Evolutionary conservation across 1,140 invertebrate genomes (phyloP).

Genomic region (Kradibia gibbosae): DNA sequence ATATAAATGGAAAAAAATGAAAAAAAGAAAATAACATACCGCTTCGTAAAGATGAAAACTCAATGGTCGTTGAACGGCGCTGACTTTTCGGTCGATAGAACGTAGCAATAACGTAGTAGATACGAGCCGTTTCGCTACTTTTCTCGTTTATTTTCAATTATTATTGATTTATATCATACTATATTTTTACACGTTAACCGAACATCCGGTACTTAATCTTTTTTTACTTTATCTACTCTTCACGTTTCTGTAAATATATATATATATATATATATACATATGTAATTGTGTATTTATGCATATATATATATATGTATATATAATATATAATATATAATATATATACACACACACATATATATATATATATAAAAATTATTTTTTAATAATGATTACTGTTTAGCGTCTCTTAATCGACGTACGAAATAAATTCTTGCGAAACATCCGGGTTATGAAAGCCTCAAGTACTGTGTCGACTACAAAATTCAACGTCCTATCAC

Average conservation of each 20-base stretch:
- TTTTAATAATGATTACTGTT: constrained; percentile 21
- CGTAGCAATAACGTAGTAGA: constrained; percentile 33
- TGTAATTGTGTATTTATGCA: too few relatives aligned
- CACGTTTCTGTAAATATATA: constrained; percentile 37
- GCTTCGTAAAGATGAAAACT: constrained; percentile 72
- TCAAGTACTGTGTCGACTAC: neutral
- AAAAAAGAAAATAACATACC: constrained; percentile 72
- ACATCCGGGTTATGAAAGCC: neutral
- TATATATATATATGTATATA: too few relatives aligned
- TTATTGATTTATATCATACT: neutral
- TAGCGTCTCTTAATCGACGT: constrained; percentile 31
- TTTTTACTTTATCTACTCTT: constrained; percentile 21
- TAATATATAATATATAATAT: too few relatives aligned
- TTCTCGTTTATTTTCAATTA: constrained; percentile 13
- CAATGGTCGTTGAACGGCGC: constrained; percentile 55
- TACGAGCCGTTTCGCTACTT: constrained; percentile 3
- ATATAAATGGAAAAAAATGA: constrained; percentile 64
- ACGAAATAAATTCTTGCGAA: constrained; percentile 9
- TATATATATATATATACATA: too few relatives aligned
- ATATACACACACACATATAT: too few relatives aligned
- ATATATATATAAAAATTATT: too few relatives aligned
- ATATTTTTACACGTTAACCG: neutral
- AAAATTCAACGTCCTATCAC: constrained; percentile 32
- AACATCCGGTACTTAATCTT: neutral
- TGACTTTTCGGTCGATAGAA: constrained; percentile 33